Conservation (phyloP, 2,888 invertebrate species). For the Drosophila tripunctata region DNA sequence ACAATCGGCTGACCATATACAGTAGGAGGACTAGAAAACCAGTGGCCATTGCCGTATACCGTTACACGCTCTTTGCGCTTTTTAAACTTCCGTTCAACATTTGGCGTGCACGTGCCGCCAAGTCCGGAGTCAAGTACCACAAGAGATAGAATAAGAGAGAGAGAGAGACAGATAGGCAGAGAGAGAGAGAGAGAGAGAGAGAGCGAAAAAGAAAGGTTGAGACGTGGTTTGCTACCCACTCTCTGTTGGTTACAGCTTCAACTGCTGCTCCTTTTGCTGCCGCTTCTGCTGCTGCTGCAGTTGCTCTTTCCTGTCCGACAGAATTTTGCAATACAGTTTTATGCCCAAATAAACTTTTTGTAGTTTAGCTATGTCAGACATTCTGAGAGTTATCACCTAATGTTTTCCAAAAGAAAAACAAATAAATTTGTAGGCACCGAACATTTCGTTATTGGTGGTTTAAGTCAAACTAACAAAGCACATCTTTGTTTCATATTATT, state of each 20-base stretch:
- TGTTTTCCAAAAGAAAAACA: no score
- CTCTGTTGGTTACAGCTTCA: constrained; percentile 39
- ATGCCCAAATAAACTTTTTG: neutral
- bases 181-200: neutral
- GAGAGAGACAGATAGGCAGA: neutral
- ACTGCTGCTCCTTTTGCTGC: constrained; percentile 32
- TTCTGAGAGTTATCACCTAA: neutral
- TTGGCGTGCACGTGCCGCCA: constrained; percentile 68
- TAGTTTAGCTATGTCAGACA: neutral
- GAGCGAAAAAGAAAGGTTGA: no score
- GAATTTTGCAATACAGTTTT: constrained; percentile 70
- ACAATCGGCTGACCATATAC: constrained; percentile 69
- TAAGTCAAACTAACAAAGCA: no score
- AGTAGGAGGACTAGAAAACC: constrained; percentile 5
- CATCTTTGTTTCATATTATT: no score
- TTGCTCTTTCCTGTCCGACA: constrained; percentile 58
- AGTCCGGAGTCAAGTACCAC: constrained; percentile 4
- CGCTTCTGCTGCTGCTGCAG: constrained; percentile 35
- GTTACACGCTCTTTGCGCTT: constrained; percentile 73
- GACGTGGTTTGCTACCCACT: constrained; percentile 32
- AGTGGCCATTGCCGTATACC: constrained; percentile 16
- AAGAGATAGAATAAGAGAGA: neutral
- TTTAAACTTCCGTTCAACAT: constrained; percentile 72
- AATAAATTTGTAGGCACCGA: no score
- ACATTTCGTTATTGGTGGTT: no score